These are phyloP conservation scores for Acipenser ruthenus DNA, from an alignment of 2,797 vertebrate genomes.

Conservation along the genomic window DNA sequence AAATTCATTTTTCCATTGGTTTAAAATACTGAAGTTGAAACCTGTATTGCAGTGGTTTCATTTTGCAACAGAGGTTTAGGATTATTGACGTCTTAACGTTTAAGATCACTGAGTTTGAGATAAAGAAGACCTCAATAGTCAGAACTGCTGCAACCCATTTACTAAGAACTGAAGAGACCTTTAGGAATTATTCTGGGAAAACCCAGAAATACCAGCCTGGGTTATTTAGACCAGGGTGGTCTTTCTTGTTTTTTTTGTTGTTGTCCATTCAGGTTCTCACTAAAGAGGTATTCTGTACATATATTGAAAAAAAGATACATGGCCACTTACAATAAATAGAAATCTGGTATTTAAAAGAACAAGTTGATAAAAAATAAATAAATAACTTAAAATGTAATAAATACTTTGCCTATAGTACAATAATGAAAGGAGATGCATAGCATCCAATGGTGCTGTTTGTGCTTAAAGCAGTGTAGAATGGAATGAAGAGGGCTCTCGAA, in stretches of 20 bases:
- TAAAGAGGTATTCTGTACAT: constrained; percentile 8
- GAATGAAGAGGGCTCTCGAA: constrained; percentile 1
- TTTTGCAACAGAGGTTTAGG: constrained; percentile 9
- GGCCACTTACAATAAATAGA: constrained; percentile 44
- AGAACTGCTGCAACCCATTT: neutral
- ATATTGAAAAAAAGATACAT: constrained; percentile 25
- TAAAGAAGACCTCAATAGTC: constrained; percentile 7
- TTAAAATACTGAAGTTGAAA: constrained; percentile 27
- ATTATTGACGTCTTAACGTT: neutral
- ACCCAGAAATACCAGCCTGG: neutral
- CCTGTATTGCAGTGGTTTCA: constrained; percentile 12
- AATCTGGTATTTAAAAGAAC: constrained; percentile 33
- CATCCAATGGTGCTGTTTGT: constrained; percentile 40
- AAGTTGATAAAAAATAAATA: constrained; percentile 60
- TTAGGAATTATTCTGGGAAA: neutral
- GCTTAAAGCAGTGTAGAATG: constrained; percentile 12
- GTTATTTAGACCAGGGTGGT: neutral
- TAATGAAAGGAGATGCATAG: constrained; percentile 50
- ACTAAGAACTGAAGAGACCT: neutral
- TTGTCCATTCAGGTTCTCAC: neutral
- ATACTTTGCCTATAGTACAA: constrained; percentile 41
- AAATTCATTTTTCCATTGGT: constrained; percentile 26
- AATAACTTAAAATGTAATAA: constrained; percentile 51
- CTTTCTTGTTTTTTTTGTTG: neutral
- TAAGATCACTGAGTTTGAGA: neutral